Percentiles rank a stretch among this genome's conserved stretches.
These are phyloP conservation scores for Zootoca vivipara DNA, from an alignment of 2,113 vertebrate species.

Conservation along the genomic window DNA sequence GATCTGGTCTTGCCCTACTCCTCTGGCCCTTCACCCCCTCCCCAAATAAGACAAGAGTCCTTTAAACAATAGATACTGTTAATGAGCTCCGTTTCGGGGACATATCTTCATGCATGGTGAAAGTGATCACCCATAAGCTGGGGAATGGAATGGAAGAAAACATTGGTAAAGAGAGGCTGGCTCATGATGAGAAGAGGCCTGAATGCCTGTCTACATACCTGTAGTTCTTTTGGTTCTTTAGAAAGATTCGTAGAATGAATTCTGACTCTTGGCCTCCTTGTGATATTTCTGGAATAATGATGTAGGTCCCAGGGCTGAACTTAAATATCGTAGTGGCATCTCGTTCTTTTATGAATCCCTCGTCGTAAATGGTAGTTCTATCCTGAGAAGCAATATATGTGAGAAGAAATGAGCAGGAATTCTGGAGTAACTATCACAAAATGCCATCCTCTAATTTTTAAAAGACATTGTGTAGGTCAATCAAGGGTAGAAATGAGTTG, in stretches of 20 bases:
- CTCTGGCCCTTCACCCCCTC: not conserved
- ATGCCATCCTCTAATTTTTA: not conserved
- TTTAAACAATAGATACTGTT: too few relatives aligned
- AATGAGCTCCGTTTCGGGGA: too few relatives aligned
- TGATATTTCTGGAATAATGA: slow-evolving; percentile 20
- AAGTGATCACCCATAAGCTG: too few relatives aligned
- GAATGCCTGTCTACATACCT: slow-evolving; percentile 53
- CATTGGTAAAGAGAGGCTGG: too few relatives aligned
- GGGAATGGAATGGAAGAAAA: too few relatives aligned
- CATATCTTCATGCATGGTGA: too few relatives aligned
- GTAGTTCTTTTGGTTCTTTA: slow-evolving; percentile 47
- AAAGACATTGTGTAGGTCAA: not conserved
- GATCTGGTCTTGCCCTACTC: not conserved
- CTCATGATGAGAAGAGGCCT: too few relatives aligned
- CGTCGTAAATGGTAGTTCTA: not conserved
- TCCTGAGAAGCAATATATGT: slow-evolving; percentile 1
- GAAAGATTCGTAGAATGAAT: slow-evolving; percentile 75
- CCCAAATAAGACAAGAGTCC: too few relatives aligned
- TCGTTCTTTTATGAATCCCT: not conserved
- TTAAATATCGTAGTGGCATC: slow-evolving; percentile 59
- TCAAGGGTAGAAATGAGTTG: not conserved
- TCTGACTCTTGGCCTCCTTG: slow-evolving; percentile 41
- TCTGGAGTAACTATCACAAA: not conserved
- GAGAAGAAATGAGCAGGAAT: not conserved
- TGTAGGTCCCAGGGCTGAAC: slow-evolving; percentile 70